Evolutionary conservation across 1,140 invertebrate genomes (phyloP).

Genomic region (Whitmania pigra): DNA sequence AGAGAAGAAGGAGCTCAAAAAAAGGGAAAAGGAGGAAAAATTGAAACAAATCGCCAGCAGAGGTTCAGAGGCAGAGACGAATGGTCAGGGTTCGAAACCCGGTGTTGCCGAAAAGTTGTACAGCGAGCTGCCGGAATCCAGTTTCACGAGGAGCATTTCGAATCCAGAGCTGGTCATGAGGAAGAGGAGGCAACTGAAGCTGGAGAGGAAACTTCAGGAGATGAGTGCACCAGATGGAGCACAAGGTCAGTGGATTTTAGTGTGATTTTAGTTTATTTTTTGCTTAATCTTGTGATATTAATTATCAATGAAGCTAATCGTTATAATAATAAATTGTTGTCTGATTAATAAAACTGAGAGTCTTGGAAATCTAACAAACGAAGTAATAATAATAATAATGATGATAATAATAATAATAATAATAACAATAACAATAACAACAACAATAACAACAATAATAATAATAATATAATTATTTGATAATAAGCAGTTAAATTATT

Average conservation of each 20-base stretch:
- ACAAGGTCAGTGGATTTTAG: slow-evolving; percentile 50
- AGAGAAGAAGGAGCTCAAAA: slow-evolving; percentile 95
- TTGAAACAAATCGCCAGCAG: slow-evolving; percentile 30
- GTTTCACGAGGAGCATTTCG: slow-evolving; percentile 92
- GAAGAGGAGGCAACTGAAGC: slow-evolving; percentile 82
- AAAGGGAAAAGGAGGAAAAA: slow-evolving; percentile 80
- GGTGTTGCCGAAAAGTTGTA: slow-evolving; percentile 38
- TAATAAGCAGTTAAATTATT: too few relatives aligned
- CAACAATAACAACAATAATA: too few relatives aligned
- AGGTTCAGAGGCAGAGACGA: slow-evolving; percentile 21
- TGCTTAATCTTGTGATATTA: too few relatives aligned
- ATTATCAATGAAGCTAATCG: too few relatives aligned
- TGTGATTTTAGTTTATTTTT: too few relatives aligned
- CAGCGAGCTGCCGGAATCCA: slow-evolving; percentile 81
- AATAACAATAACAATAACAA: too few relatives aligned
- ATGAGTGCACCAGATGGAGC: slow-evolving; percentile 69
- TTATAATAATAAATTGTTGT: too few relatives aligned
- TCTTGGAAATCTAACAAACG: too few relatives aligned
- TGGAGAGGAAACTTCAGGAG: slow-evolving; percentile 90
- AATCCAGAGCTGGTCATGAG: slow-evolving; percentile 99
- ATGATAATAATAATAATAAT: too few relatives aligned
- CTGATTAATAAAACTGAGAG: too few relatives aligned
- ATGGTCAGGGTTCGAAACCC: slow-evolving; percentile 41
- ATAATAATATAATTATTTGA: too few relatives aligned
- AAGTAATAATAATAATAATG: too few relatives aligned